phyloP scores from a whole-genome alignment of 2,888 invertebrate species.

The Matsumyia berberina region DNA sequence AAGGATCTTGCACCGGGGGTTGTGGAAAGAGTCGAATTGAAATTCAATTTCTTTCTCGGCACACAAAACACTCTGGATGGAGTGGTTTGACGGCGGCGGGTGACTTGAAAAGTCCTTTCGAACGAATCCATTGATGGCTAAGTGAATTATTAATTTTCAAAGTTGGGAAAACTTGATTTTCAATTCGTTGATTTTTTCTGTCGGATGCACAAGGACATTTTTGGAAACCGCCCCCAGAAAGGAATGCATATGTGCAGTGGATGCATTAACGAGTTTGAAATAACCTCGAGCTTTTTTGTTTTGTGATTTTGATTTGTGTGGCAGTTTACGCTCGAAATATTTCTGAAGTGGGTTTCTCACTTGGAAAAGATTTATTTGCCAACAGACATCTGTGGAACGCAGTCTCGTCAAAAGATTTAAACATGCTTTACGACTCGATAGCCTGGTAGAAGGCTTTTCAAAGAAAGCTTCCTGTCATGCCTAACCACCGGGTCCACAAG shows the following conservation, averaged over 20 bases:
- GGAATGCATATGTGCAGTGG: no score
- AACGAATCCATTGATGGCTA: conserved; percentile 49
- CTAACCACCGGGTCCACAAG: no score
- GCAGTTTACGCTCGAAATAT: no score
- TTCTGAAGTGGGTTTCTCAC: no score
- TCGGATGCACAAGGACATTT: not conserved
- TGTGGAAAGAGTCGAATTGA: conserved; percentile 14
- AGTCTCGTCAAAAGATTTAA: no score
- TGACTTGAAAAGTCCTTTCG: conserved; percentile 30
- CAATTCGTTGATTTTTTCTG: conserved; percentile 20
- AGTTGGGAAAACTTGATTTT: conserved; percentile 34
- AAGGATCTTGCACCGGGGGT: not conserved
- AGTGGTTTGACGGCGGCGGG: conserved; percentile 18
- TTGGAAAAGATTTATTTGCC: no score
- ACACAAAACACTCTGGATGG: conserved; percentile 6
- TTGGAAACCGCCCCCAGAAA: no score
- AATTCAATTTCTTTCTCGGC: conserved; percentile 30
- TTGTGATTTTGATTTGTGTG: no score
- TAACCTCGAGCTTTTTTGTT: not conserved
- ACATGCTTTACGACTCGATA: no score
- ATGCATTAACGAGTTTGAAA: not conserved
- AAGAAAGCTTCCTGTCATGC: no score
- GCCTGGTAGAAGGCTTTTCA: no score
- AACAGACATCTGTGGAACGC: no score
- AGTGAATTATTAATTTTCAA: conserved; percentile 63